Conservation (phyloP, 2,113 vertebrate species). For the Thamnophis sirtalis region DNA sequence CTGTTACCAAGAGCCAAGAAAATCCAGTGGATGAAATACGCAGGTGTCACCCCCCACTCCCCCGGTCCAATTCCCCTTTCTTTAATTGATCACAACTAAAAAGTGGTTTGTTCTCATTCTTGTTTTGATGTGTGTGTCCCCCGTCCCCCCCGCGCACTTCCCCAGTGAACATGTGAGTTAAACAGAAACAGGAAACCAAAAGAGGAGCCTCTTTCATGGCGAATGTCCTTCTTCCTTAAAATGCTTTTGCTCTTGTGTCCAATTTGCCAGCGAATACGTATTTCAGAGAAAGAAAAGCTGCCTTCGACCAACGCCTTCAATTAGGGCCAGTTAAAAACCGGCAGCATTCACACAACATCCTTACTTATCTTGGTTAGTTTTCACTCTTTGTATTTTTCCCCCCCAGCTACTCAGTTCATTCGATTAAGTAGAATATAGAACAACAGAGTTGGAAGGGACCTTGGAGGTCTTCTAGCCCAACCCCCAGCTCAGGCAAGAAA, state of each 20-base stretch:
- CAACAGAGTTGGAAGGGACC: no score
- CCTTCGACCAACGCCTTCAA: neutral
- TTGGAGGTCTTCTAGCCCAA: no score
- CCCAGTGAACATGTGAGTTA: neutral
- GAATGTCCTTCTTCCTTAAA: neutral
- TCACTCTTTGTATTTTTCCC: neutral
- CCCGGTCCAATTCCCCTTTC: neutral
- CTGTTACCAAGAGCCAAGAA: neutral
- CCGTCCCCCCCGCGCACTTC: accelerated
- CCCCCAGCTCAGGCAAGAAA: no score
- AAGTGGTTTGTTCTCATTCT: neutral
- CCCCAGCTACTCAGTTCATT: neutral
- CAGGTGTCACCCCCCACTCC: neutral
- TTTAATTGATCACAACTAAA: neutral
- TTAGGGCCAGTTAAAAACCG: neutral
- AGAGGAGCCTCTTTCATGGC: neutral
- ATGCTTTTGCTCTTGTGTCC: neutral
- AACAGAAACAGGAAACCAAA: neutral
- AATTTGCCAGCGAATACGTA: neutral
- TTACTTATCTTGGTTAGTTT: neutral
- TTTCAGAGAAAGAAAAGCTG: neutral
- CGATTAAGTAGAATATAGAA: neutral
- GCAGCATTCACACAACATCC: neutral
- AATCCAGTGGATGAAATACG: neutral
- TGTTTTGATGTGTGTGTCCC: neutral